Percentiles rank a stretch among this genome's conserved stretches.
phyloP scores from a whole-genome alignment of 1,140 invertebrate genomes.

The Drosophila burlai region DNA sequence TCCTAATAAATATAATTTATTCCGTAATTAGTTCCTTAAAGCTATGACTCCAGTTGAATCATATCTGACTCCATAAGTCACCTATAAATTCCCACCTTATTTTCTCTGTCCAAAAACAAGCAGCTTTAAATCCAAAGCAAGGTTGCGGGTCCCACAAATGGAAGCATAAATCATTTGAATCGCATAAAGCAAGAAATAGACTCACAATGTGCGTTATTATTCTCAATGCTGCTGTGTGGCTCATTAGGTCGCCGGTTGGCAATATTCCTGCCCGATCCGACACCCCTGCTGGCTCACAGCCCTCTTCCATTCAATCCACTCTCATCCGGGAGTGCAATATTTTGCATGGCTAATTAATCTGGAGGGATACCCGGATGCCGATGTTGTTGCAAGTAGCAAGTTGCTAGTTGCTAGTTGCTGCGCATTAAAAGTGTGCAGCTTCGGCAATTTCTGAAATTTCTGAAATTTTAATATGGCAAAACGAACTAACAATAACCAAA shows the following conservation, averaged over 20 bases:
- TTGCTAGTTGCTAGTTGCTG: conserved; percentile 5
- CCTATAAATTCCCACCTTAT: neutral
- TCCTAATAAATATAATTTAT: neutral
- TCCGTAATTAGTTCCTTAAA: neutral
- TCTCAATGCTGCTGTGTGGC: conserved; percentile 31
- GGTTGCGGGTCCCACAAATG: conserved; percentile 16
- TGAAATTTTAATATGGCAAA: conserved; percentile 74
- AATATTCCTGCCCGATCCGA: conserved; percentile 5
- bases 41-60: too few relatives aligned
- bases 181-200: conserved; percentile 15
- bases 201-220: conserved; percentile 41
- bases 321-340: conserved; percentile 35
- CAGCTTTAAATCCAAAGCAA: conserved; percentile 3
- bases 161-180: conserved; percentile 37
- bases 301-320: conserved; percentile 23
- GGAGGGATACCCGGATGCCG: conserved; percentile 16
- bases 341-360: conserved; percentile 81
- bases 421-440: conserved; percentile 55
- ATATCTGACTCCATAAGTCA: neutral
- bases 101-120: neutral
- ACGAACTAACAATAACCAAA: conserved; percentile 75
- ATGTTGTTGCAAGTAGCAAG: conserved; percentile 12
- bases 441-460: conserved; percentile 52
- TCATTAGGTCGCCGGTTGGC: conserved; percentile 41
- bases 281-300: neutral